Evolutionary conservation across 2,113 vertebrate species (phyloP), one percentile per base, ranked within the genome.

Genomic region (Sinocyclocheilus grahami): DNA sequence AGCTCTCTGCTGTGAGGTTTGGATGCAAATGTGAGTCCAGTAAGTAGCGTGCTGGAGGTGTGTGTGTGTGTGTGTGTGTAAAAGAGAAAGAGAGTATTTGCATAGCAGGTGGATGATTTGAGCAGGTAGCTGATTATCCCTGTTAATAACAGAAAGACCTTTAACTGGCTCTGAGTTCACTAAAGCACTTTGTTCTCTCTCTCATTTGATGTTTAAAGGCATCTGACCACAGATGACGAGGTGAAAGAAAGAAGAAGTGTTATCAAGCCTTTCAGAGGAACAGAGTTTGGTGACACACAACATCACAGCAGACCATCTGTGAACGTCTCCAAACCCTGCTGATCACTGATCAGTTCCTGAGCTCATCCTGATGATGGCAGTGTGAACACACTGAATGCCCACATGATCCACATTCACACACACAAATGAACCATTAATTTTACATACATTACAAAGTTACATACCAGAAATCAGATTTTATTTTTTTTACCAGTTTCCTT

Each of bases 21-120:
- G n/a, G 53, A 90, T 91, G 89, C 89, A 92, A 93, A 11, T 72
- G 37, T 20, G 27, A 24, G 67, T 22, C 51, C 58, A 22, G 69
- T 55, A 6, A 22, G 48, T 27, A 27, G 78, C 63, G 18, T 63
- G 58, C 81, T 27, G 39, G 7, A 46, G 5, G 37, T 69, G 63
- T n/a, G 8, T 72, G 30, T 51, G 78, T 81, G 65, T n/a, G n/a
- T 53, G 13, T 83, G 39, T 83, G 18, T 83, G 18, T 1, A 6
- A 42, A 6, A 42, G 39, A 42, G 39, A 42, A 48, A 65, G n/a
- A 65, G 75, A 69, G 79, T 83, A 82, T 83, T 82, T 87, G 82
- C 65, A 76, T 79, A 65, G 51, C 77, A 86, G 76, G 62, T 79
- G 42, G 58, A 62, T 63, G 27, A 48, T 48, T 48, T 48, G 12